phyloP scores from a whole-genome alignment of 1,140 invertebrate genomes.

The Doryteuthis pealeii region DNA sequence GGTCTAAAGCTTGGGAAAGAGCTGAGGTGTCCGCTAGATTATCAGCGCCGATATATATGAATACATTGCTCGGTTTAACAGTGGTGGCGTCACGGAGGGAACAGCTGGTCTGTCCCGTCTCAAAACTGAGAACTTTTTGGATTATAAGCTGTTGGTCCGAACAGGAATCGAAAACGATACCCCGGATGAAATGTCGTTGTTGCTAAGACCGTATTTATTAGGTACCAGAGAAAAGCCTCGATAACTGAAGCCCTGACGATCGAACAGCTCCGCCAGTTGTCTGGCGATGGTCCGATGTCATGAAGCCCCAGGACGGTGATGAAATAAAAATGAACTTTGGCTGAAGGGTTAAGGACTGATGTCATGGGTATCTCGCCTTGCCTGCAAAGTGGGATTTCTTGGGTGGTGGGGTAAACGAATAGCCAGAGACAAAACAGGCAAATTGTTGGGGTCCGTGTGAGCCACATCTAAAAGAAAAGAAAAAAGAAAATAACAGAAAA shows the following conservation, averaged over 20 bases:
- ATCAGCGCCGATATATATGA: constrained; percentile 42
- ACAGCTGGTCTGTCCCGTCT: not conserved
- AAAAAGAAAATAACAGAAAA: no score
- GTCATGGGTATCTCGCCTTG: not conserved
- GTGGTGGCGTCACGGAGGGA: not conserved
- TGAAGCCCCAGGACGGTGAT: constrained; percentile 44
- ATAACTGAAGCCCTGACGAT: constrained; percentile 32
- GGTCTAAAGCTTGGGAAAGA: constrained; percentile 26
- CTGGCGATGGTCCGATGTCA: constrained; percentile 26
- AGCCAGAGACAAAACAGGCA: no score
- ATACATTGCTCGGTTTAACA: constrained; percentile 33
- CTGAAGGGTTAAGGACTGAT: not conserved
- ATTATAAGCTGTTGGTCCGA: not conserved
- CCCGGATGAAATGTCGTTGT: constrained; percentile 32
- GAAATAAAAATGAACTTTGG: constrained; percentile 39
- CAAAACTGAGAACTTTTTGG: not conserved
- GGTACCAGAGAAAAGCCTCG: constrained; percentile 51
- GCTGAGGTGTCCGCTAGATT: constrained; percentile 29
- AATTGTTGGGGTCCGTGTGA: not conserved
- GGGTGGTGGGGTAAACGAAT: no score
- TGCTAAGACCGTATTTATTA: constrained; percentile 29
- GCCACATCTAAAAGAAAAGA: not conserved
- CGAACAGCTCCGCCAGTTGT: constrained; percentile 26
- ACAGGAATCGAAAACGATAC: constrained; percentile 46
- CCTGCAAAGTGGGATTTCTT: no score